Evolutionary conservation across 1,140 invertebrate genomes (phyloP).

Genomic region (Platyscapa corneri): DNA sequence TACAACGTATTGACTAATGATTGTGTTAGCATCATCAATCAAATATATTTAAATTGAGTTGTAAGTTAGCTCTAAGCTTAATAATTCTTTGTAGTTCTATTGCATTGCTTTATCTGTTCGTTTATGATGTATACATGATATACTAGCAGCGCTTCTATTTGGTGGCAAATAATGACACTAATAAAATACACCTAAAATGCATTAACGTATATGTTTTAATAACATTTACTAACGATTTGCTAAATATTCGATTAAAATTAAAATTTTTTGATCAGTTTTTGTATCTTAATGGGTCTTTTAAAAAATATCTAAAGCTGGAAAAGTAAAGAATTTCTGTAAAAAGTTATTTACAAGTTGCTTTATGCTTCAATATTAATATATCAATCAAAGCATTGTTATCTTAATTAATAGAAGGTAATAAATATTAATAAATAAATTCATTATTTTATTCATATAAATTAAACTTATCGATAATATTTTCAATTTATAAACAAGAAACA

Average conservation of each 20-base stretch:
- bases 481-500: too few species aligned
- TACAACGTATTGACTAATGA: background rate
- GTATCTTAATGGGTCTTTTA: background rate
- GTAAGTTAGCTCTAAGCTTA: background rate
- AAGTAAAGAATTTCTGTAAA: background rate
- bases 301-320: background rate
- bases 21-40: background rate
- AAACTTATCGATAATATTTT: too few species aligned
- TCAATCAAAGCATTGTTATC: too few species aligned
- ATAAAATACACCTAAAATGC: background rate
- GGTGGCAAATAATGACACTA: background rate
- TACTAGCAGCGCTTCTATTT: background rate
- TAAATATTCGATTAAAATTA: background rate
- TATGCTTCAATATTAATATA: too few species aligned
- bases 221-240: background rate
- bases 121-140: background rate
- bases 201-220: too few species aligned
- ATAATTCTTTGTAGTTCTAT: background rate
- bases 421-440: too few species aligned
- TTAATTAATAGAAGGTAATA: too few species aligned
- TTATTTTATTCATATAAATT: too few species aligned
- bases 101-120: background rate
- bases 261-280: background rate
- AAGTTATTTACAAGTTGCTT: too few species aligned
- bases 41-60: background rate